Evolutionary conservation across 2,797 vertebrate genomes (phyloP), one percentile per base, ranked within the genome.

Genomic region (Ptychadena robeensis): DNA sequence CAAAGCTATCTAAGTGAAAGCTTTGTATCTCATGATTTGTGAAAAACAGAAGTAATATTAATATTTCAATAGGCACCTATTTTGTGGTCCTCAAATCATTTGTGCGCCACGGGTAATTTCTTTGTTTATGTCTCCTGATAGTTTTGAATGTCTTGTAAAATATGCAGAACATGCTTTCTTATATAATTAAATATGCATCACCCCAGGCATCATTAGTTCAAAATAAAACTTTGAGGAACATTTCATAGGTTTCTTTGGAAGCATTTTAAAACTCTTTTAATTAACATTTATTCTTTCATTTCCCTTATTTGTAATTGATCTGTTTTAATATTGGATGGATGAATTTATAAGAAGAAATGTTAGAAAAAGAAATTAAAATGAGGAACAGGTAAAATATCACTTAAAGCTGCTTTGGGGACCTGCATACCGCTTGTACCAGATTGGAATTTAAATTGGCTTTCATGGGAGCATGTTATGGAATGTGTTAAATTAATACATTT

Each of bases 361-460:
- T 53, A 7, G 18, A 22, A 53, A 53, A 53, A n/a, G 18, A 70
- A 66, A 74, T 82, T 10, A 9, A 75, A 75, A 67, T 76, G 61
- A 44, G 22, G 18, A 70, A 30, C n/a, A 67, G 32, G 40, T 40
- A 68, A 67, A 75, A 38, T 7, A 53, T 53, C 68, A 59, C 25
- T 79, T 72, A 83, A 73, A 79, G 59, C 37, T 84, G 82, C 76
- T 79, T 80, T 72, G 53, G 70, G 48, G 64, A 73, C 63, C 48
- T 61, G 14, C 31, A 53, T 72, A 37, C 59, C 27, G 40, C 59
- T 40, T 79, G 61, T 38, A 72, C 31, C 34, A 69, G 34, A 74
- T 35, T 68, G 40, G 57, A 73, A n/a, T 53, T 73, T 4, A 59
- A 76, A 73, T 73, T 79, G 38, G 2, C 57, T 48, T 67, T 83